phyloP scores from a whole-genome alignment of 2,113 vertebrate species.

The Plecotus auritus region DNA sequence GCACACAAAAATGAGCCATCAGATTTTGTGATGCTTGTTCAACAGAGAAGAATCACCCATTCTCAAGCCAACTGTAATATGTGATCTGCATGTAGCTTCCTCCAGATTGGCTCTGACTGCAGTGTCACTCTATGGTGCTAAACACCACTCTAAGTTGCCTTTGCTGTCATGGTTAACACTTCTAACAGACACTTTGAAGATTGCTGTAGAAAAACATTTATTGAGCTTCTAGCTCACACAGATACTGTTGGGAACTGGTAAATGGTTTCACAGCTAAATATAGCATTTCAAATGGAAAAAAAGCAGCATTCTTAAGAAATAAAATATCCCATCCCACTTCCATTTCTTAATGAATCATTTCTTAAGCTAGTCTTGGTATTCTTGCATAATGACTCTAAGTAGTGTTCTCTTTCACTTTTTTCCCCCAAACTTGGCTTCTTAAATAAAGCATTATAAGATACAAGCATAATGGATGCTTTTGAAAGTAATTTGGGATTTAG shows the following conservation, averaged over 20 bases:
- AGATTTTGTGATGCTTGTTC: not conserved
- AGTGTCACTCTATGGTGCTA: not conserved
- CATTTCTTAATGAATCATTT: not conserved
- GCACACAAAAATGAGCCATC: not conserved
- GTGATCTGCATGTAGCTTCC: not conserved
- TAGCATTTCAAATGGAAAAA: not conserved
- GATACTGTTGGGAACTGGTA: not conserved
- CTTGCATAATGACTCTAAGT: not conserved
- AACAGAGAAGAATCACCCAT: not conserved
- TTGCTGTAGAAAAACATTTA: conserved; percentile 27
- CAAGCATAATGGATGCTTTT: conserved; percentile 14
- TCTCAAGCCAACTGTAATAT: not conserved
- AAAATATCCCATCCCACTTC: not conserved
- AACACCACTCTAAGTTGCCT: not conserved
- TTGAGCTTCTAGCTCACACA: conserved; percentile 7
- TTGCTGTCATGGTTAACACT: conserved; percentile 9
- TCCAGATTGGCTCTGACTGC: not conserved
- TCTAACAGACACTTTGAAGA: conserved; percentile 1
- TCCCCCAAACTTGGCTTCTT: conserved; percentile 15
- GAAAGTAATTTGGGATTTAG: conserved; percentile 55
- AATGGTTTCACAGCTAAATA: conserved; percentile 40
- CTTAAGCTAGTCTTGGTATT: not conserved
- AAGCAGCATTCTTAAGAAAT: conserved; percentile 5
- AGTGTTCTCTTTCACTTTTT: not conserved
- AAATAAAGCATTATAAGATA: conserved; percentile 29